phyloP scores from a whole-genome alignment of 2,113 vertebrate species.

The Pardalotus punctatus region DNA sequence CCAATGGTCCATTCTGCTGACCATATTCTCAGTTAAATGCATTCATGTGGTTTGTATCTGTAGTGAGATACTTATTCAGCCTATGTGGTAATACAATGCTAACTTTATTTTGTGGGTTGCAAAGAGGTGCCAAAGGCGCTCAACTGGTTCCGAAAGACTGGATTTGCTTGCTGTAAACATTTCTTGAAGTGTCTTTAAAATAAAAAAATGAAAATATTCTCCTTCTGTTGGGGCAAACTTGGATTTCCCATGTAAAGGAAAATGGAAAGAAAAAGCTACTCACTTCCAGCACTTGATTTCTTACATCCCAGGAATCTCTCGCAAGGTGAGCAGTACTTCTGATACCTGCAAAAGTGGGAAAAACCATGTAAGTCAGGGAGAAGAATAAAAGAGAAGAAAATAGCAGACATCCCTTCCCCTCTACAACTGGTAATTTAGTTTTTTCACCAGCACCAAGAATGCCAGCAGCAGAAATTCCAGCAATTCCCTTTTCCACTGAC shows the following conservation, averaged over 20 bases:
- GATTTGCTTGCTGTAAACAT: conserved; percentile 4
- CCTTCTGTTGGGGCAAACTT: neutral
- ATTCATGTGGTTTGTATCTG: conserved; percentile 30
- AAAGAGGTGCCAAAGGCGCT: conserved; percentile 8
- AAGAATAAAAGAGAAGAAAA: neutral
- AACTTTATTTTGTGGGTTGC: conserved; percentile 34
- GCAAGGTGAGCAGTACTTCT: neutral
- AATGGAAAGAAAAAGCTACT: neutral
- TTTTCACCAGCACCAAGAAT: neutral
- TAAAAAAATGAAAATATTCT: neutral
- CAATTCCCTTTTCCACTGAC: neutral
- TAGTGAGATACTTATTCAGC: neutral
- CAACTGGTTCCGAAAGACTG: neutral
- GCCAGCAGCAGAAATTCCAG: neutral
- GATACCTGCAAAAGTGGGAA: neutral
- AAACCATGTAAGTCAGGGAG: neutral
- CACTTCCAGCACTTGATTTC: neutral
- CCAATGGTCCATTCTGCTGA: conserved; percentile 25
- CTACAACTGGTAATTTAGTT: neutral
- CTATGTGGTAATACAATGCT: conserved; percentile 22
- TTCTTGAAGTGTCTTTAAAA: neutral
- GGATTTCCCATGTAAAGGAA: neutral
- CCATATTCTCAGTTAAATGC: conserved; percentile 26
- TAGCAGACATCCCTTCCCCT: neutral
- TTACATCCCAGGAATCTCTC: conserved; percentile 4